phyloP scores from a whole-genome alignment of 2,888 invertebrate species.

The Napeogenes sylphis region DNA sequence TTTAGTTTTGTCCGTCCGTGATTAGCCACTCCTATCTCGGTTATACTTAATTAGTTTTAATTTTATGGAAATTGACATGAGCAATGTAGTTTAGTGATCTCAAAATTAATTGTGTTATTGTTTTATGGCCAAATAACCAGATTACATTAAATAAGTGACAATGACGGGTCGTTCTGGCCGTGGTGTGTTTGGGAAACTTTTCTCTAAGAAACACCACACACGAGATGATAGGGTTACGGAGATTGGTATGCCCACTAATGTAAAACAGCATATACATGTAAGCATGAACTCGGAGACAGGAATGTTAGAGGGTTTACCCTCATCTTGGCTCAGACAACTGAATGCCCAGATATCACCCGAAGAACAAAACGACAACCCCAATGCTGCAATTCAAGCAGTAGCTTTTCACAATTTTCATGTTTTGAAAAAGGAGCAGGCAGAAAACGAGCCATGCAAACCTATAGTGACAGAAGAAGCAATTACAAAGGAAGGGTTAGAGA shows the following conservation, averaged over 20 bases:
- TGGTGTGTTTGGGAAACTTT: slow-evolving; percentile 72
- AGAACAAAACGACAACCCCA: slow-evolving; percentile 93
- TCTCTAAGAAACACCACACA: slow-evolving; percentile 65
- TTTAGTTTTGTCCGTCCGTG: slow-evolving; percentile 59
- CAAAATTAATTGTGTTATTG: slow-evolving; percentile 42
- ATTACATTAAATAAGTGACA: slow-evolving; percentile 48
- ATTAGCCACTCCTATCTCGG: slow-evolving; percentile 69
- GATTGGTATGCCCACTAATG: slow-evolving; percentile 91
- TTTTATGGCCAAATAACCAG: slow-evolving; percentile 32
- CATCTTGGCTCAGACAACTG: slow-evolving; percentile 87
- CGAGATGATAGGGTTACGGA: slow-evolving; percentile 78
- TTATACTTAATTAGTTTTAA: slow-evolving; percentile 49
- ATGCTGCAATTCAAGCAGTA: slow-evolving; percentile 92
- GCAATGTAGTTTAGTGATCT: slow-evolving; percentile 57
- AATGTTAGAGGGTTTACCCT: slow-evolving; percentile 89
- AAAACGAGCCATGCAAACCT: slow-evolving; percentile 85
- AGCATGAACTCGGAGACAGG: slow-evolving; percentile 90
- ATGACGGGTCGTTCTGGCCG: slow-evolving; percentile 73
- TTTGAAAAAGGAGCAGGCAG: slow-evolving; percentile 85
- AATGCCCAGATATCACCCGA: slow-evolving; percentile 90
- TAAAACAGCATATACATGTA: slow-evolving; percentile 91
- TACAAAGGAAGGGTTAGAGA: slow-evolving; percentile 89
- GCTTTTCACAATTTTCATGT: slow-evolving; percentile 93
- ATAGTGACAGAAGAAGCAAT: slow-evolving; percentile 89
- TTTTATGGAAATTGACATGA: slow-evolving; percentile 42